Percentiles rank a stretch among this genome's conserved stretches.
Conservation (phyloP, 2,888 invertebrate genomes). For the Dimorphilus gyrociliatus region DNA sequence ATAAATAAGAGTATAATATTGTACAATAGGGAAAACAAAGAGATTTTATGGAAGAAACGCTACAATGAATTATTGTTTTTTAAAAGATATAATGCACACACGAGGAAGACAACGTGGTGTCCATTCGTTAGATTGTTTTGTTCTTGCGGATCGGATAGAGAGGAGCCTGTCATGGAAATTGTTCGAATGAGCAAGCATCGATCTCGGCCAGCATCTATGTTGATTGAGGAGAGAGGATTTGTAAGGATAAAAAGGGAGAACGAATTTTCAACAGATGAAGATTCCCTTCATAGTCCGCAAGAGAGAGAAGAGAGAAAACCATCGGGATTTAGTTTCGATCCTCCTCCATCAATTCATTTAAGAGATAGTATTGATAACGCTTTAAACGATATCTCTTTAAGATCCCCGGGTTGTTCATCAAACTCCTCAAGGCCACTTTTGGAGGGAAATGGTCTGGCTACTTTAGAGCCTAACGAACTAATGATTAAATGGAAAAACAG, state of each 20-base stretch:
- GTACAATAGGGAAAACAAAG: neutral
- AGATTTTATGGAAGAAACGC: too few relatives aligned
- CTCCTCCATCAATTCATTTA: slow-evolving; percentile 22
- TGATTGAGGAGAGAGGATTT: slow-evolving; percentile 77
- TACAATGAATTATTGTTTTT: too few relatives aligned
- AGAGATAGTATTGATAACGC: slow-evolving; percentile 25
- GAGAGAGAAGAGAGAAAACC: slow-evolving; percentile 43
- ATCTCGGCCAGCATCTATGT: slow-evolving; percentile 48
- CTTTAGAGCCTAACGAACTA: too few relatives aligned
- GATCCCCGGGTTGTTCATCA: too few relatives aligned
- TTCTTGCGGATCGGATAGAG: neutral
- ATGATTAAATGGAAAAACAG: too few relatives aligned
- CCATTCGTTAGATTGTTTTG: too few relatives aligned
- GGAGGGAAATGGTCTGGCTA: too few relatives aligned
- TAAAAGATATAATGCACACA: too few relatives aligned
- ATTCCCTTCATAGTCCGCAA: too few relatives aligned
- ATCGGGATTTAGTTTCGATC: slow-evolving; percentile 16
- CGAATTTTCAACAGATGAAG: too few relatives aligned
- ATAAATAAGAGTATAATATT: neutral
- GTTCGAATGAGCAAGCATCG: neutral
- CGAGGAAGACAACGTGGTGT: too few relatives aligned
- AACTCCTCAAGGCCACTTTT: too few relatives aligned
- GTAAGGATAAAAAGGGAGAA: slow-evolving; percentile 61
- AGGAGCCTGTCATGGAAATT: neutral
- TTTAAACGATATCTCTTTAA: slow-evolving; percentile 18